Conservation (phyloP, 2,797 vertebrate genomes). For the Microcaecilia unicolor region DNA sequence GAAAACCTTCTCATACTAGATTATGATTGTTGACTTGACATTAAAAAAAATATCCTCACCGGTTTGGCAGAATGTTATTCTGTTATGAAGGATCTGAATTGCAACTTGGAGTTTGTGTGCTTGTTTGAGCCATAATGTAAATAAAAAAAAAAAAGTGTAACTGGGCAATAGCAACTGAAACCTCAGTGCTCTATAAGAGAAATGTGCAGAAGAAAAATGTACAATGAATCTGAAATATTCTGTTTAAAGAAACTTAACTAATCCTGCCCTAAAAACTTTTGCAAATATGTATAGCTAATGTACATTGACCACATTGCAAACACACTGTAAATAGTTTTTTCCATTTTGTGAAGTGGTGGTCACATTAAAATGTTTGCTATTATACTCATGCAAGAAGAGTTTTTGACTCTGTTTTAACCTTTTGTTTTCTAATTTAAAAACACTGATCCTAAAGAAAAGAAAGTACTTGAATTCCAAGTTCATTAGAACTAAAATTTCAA, state of each 20-base stretch:
- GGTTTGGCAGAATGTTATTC: slow-evolving; percentile 21
- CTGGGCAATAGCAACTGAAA: slow-evolving; percentile 36
- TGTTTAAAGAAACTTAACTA: slow-evolving; percentile 24
- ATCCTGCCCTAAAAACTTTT: slow-evolving; percentile 38
- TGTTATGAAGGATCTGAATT: slow-evolving; percentile 19
- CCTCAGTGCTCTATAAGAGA: slow-evolving; percentile 36
- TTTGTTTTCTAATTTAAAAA: slow-evolving; percentile 32
- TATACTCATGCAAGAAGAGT: slow-evolving; percentile 36
- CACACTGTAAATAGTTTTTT: slow-evolving; percentile 56
- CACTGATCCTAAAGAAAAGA: slow-evolving; percentile 17
- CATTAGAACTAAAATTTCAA: no score
- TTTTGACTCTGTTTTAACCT: slow-evolving; percentile 41
- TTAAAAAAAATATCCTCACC: slow-evolving; percentile 7
- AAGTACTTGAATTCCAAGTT: slow-evolving; percentile 21
- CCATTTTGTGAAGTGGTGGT: slow-evolving; percentile 57
- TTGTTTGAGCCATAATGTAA: slow-evolving; percentile 54
- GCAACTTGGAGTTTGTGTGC: slow-evolving; percentile 28
- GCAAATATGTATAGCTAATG: slow-evolving; percentile 37
- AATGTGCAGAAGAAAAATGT: slow-evolving; percentile 26
- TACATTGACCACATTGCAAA: slow-evolving; percentile 40
- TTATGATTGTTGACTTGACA: slow-evolving; percentile 14
- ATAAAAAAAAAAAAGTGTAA: slow-evolving; percentile 49
- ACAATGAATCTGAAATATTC: slow-evolving; percentile 34
- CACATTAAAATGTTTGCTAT: no score
- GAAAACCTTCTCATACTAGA: slow-evolving; percentile 7